Evolutionary conservation across 2,797 vertebrate species (phyloP).

Genomic region (Harpagifer antarcticus): DNA sequence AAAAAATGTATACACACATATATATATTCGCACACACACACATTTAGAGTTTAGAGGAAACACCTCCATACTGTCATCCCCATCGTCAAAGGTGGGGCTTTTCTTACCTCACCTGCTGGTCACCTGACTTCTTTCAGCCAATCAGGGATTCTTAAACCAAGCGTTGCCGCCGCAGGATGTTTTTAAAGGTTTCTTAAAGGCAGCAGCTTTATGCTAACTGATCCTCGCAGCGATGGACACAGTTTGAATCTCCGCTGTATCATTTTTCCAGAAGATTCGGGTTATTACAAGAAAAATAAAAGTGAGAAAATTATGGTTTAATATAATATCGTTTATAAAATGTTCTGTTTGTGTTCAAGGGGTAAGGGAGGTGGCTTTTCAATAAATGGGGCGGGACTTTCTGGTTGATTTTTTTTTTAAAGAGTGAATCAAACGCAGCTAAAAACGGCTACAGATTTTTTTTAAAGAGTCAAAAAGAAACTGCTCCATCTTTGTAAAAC

Average conservation of each 20-base stretch:
- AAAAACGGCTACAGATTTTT: constrained; percentile 60
- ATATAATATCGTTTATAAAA: constrained; percentile 77
- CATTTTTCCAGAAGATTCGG: constrained; percentile 65
- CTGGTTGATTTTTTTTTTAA: constrained; percentile 56
- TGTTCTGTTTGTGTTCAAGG: constrained; percentile 66
- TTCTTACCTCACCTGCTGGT: constrained; percentile 87
- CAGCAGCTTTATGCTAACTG: constrained; percentile 66
- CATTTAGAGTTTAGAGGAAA: constrained; percentile 67
- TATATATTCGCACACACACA: constrained; percentile 37
- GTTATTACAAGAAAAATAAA: constrained; percentile 63
- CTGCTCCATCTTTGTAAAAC: constrained; percentile 85
- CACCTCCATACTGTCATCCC: constrained; percentile 74
- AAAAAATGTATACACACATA: constrained; percentile 50
- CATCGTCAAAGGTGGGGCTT: constrained; percentile 75
- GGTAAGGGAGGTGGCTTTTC: constrained; percentile 54
- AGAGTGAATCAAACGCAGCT: constrained; percentile 73
- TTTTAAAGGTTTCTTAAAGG: constrained; percentile 77
- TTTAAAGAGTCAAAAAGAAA: constrained; percentile 64
- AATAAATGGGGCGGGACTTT: constrained; percentile 57
- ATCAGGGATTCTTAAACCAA: constrained; percentile 89
- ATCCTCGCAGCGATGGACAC: constrained; percentile 58
- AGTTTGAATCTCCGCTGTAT: constrained; percentile 73
- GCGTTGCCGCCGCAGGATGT: constrained; percentile 78
- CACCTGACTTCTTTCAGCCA: constrained; percentile 88
- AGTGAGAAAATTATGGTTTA: constrained; percentile 70